phyloP scores from a whole-genome alignment of 2,888 invertebrate species.

The Oscheius myriophilus region DNA sequence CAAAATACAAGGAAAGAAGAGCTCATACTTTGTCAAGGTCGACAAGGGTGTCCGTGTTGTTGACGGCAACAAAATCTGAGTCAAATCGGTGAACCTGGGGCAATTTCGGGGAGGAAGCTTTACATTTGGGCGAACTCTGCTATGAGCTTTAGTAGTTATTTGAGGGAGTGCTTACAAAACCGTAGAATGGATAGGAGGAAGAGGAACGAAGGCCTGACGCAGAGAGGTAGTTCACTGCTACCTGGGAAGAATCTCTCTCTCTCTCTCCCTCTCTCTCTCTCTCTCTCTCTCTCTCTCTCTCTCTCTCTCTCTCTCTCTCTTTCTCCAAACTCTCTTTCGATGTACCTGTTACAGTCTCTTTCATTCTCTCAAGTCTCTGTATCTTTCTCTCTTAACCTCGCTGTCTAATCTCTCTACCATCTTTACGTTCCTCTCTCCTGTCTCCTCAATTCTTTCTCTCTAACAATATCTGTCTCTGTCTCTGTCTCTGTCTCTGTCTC shows the following conservation, averaged over 20 bases:
- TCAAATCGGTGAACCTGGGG: neutral
- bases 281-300: neutral
- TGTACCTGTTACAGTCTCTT: too few relatives aligned
- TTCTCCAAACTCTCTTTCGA: constrained; percentile 6
- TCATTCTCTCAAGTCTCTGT: too few relatives aligned
- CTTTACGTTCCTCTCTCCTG: too few relatives aligned
- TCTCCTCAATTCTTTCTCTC: neutral
- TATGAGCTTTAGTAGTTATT: too few relatives aligned
- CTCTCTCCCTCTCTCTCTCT: neutral
- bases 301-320: constrained; percentile 13
- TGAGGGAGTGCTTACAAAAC: too few relatives aligned
- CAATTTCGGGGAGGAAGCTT: neutral
- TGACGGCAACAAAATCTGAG: constrained; percentile 4
- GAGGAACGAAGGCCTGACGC: too few relatives aligned
- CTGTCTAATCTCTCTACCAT: too few relatives aligned
- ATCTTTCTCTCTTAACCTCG: neutral
- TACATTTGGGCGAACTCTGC: neutral
- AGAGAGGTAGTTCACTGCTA: neutral
- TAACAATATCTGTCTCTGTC: neutral
- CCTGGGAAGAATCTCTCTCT: neutral
- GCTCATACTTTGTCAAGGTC: neutral
- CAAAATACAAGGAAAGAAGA: neutral
- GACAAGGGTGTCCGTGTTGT: constrained; percentile 1
- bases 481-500: neutral
- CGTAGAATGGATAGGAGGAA: too few relatives aligned